Evolutionary conservation across 2,113 vertebrate genomes (phyloP).

Genomic region (Gymnogyps californianus): DNA sequence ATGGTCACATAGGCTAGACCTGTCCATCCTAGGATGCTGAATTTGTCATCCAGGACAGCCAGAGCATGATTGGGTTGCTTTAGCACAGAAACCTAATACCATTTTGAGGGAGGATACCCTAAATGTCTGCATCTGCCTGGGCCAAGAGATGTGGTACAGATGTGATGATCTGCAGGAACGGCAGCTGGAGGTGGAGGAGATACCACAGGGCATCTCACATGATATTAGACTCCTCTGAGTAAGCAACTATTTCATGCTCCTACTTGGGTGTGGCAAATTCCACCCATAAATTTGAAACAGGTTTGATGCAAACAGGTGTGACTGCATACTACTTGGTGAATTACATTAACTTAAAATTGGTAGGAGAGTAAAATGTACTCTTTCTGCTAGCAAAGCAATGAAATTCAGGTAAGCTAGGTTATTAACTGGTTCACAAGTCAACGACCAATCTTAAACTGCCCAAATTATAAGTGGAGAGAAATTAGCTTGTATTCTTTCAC

Average conservation of each 20-base stretch:
- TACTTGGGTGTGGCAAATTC: background rate
- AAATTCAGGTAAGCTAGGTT: background rate
- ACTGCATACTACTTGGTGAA: background rate
- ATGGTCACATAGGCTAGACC: background rate
- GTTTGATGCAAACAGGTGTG: background rate
- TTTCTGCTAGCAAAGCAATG: background rate
- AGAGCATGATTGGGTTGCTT: background rate
- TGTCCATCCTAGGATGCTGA: background rate
- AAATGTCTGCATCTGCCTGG: background rate
- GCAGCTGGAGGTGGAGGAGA: background rate
- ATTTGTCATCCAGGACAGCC: background rate
- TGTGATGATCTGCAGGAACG: fast-evolving
- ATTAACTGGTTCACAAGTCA: background rate
- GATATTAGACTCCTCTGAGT: background rate
- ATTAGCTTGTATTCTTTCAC: background rate
- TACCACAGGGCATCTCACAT: background rate
- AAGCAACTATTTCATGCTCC: background rate
- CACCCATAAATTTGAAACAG: background rate
- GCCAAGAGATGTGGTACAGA: background rate
- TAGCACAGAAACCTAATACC: background rate
- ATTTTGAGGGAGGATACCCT: background rate
- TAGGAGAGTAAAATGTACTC: background rate
- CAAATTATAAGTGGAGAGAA: background rate
- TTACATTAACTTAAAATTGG: background rate
- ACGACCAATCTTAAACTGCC: background rate